Percentiles rank a stretch among this genome's conserved stretches.
These are phyloP conservation scores for Petrocephalus sullivani DNA, from an alignment of 2,797 vertebrate species.

Conservation along the genomic window DNA sequence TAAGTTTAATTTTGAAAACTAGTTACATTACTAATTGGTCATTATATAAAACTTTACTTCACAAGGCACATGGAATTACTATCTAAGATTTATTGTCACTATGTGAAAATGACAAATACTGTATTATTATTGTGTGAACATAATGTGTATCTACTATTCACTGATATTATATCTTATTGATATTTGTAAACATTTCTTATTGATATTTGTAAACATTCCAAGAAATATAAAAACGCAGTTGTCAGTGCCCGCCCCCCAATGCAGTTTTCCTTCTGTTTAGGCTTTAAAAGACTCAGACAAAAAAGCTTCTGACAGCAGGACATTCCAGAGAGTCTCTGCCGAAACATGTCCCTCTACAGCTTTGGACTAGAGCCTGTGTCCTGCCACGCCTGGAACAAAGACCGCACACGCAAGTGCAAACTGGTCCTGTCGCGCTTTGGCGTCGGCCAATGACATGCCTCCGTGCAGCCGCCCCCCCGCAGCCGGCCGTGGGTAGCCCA, in stretches of 20 bases:
- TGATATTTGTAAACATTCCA: background rate
- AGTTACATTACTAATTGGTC: background rate
- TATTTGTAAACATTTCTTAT: background rate
- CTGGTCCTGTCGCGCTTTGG: constrained; percentile 26
- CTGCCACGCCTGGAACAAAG: constrained; percentile 76
- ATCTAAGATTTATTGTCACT: background rate
- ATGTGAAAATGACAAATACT: background rate
- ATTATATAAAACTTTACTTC: background rate
- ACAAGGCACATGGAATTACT: background rate
- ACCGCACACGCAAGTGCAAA: constrained; percentile 50
- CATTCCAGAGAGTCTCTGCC: constrained; percentile 59
- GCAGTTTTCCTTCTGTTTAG: constrained; percentile 29
- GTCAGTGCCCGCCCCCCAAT: background rate
- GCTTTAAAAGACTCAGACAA: constrained; percentile 24
- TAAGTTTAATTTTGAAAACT: background rate
- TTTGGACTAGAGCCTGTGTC: constrained; percentile 71
- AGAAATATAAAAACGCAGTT: background rate
- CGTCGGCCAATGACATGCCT: background rate
- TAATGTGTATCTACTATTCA: background rate
- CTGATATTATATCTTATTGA: background rate
- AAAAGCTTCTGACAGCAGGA: constrained; percentile 23
- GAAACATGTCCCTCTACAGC: constrained; percentile 64
- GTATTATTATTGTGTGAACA: background rate
- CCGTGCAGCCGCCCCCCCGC: constrained; percentile 27
- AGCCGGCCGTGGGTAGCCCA: constrained; percentile 22